Evolutionary conservation across 2,113 vertebrate species (phyloP).

Genomic region (Silurus meridionalis): DNA sequence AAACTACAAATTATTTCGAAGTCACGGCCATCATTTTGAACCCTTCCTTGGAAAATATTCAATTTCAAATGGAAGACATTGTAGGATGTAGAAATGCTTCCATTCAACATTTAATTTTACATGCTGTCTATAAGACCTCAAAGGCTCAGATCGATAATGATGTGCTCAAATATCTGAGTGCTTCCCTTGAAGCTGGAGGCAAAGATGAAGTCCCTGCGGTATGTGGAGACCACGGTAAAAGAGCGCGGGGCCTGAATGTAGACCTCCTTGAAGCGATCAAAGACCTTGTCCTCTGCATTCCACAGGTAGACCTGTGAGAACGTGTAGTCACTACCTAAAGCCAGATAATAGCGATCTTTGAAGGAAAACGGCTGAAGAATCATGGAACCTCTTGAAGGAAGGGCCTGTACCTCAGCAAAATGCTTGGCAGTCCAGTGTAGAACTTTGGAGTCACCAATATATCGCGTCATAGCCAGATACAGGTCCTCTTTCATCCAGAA

Average conservation of each 20-base stretch:
- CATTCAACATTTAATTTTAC: not conserved
- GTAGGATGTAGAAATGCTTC: conserved; percentile 27
- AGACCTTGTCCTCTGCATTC: conserved; percentile 84
- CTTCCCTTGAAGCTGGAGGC: conserved; percentile 97
- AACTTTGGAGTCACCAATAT: conserved; percentile 95
- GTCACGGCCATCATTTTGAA: conserved; percentile 2
- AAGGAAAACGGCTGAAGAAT: conserved; percentile 91
- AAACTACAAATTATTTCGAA: not conserved
- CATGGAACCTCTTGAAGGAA: conserved; percentile 95
- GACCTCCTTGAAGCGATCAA: conserved; percentile 92
- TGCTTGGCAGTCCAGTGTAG: conserved; percentile 90
- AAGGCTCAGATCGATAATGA: conserved; percentile 90
- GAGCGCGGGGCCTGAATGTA: conserved; percentile 94
- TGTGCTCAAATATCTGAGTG: conserved; percentile 95
- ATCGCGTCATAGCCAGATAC: conserved; percentile 91
- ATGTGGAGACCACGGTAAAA: conserved; percentile 93
- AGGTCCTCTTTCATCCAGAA: conserved; percentile 86
- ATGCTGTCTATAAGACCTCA: conserved; percentile 67
- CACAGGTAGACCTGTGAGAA: conserved; percentile 97
- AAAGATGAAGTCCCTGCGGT: conserved; percentile 94
- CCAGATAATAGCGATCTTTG: conserved; percentile 88
- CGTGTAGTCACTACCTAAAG: conserved; percentile 94
- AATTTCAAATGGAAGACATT: conserved; percentile 31
- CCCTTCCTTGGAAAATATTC: not conserved
- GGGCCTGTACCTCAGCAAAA: conserved; percentile 90